These are phyloP conservation scores for Melanostoma scalare DNA, from an alignment of 2,888 invertebrate genomes.

Conservation along the genomic window DNA sequence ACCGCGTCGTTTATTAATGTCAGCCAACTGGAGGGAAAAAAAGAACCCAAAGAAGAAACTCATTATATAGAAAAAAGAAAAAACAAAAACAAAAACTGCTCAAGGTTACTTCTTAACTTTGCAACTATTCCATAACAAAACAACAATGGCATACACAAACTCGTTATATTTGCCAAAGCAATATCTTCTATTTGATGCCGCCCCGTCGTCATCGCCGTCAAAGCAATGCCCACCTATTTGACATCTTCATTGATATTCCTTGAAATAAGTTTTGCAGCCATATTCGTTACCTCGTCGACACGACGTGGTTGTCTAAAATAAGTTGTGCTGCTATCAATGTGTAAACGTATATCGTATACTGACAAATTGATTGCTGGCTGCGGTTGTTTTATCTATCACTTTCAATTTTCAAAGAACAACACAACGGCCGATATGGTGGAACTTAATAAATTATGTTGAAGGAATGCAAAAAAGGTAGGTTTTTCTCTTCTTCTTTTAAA, in stretches of 20 bases:
- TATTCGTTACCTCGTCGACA: not conserved
- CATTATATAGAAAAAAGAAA: no score
- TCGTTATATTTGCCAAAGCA: no score
- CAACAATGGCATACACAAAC: no score
- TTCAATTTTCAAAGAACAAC: slow-evolving; percentile 19
- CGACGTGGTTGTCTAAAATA: slow-evolving; percentile 19
- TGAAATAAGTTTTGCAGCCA: slow-evolving; percentile 2
- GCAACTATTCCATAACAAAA: no score
- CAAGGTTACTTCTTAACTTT: not conserved
- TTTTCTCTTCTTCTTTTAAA: no score
- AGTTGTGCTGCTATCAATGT: slow-evolving; percentile 42
- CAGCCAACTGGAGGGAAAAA: not conserved
- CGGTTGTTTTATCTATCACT: slow-evolving; percentile 26
- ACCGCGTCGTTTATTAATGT: not conserved
- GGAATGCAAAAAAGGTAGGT: slow-evolving; percentile 5
- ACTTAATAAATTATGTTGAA: slow-evolving; percentile 42
- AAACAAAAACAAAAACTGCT: not conserved
- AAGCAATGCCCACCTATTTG: no score
- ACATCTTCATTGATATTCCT: slow-evolving; percentile 21
- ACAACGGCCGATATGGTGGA: slow-evolving; percentile 5
- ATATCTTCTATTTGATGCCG: no score
- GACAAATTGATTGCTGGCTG: slow-evolving; percentile 48
- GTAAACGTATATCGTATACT: slow-evolving; percentile 2
- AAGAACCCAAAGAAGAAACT: not conserved
- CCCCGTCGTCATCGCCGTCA: no score